phyloP scores from a whole-genome alignment of 2,888 invertebrate genomes.

The Dasysyrphus tricinctus region DNA sequence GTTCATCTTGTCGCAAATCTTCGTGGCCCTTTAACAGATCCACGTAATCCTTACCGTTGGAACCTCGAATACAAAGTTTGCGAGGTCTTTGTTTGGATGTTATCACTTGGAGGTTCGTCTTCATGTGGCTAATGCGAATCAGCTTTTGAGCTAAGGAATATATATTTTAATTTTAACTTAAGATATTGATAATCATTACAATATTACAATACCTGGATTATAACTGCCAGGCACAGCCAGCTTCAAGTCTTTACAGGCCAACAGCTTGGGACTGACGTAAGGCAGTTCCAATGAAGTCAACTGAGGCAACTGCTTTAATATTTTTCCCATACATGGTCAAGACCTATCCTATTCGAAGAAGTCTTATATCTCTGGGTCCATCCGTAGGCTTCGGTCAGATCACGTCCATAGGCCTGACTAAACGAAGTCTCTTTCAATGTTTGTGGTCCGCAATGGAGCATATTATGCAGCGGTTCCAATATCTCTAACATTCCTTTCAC shows the following conservation, averaged over 20 bases:
- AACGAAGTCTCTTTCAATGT: slow-evolving; percentile 99
- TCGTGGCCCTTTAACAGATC: slow-evolving; percentile 99
- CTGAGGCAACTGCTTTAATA: slow-evolving; percentile 96
- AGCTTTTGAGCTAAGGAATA: slow-evolving; percentile 87
- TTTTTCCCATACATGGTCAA: slow-evolving; percentile 99
- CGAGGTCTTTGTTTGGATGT: slow-evolving; percentile 99
- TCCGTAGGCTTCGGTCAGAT: slow-evolving; percentile 96
- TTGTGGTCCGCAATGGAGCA: slow-evolving; percentile 97
- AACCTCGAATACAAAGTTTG: slow-evolving; percentile 95
- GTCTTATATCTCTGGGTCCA: slow-evolving; percentile 96
- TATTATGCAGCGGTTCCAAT: slow-evolving; percentile 95
- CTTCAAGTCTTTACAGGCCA: slow-evolving; percentile 95
- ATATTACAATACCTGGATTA: slow-evolving; percentile 86
- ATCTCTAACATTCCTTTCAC: slow-evolving; percentile 98
- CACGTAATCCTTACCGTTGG: slow-evolving; percentile 99
- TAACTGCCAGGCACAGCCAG: slow-evolving; percentile 99
- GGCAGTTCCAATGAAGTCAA: slow-evolving; percentile 95
- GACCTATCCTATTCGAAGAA: slow-evolving; percentile 93
- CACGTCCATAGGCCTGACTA: slow-evolving; percentile 97
- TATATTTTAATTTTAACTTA: not conserved
- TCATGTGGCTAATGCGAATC: slow-evolving; percentile 94
- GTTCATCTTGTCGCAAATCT: slow-evolving; percentile 98
- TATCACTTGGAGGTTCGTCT: slow-evolving; percentile 96
- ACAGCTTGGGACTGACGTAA: slow-evolving; percentile 96
- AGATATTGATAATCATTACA: not conserved